Conservation (phyloP, 2,113 vertebrate species). For the Prochilodus magdalenae region DNA sequence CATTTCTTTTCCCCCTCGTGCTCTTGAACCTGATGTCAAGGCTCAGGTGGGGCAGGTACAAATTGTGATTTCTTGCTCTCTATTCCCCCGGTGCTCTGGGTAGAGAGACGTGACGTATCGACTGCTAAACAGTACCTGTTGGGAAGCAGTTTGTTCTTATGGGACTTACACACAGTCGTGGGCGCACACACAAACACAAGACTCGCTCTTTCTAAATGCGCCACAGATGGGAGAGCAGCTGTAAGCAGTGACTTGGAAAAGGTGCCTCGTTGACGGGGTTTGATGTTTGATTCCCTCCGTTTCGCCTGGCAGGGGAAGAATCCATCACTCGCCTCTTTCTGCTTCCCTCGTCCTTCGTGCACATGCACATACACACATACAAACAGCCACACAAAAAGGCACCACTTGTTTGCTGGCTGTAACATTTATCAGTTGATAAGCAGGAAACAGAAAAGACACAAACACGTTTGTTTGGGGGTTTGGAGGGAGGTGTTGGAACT, state of each 20-base stretch:
- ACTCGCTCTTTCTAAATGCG: conserved; percentile 42
- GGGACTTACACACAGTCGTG: conserved; percentile 29
- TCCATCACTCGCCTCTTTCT: conserved; percentile 46
- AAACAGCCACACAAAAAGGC: neutral
- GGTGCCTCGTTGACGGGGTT: conserved; percentile 62
- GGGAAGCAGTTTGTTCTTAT: conserved; percentile 52
- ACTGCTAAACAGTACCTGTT: conserved; percentile 57
- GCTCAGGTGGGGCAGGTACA: conserved; percentile 31
- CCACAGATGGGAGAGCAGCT: conserved; percentile 70
- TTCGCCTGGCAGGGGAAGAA: conserved; percentile 55
- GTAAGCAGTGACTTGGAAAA: conserved; percentile 62
- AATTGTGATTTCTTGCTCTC: conserved; percentile 43
- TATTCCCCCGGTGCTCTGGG: conserved; percentile 23
- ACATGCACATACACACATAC: neutral
- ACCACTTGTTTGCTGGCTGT: conserved; percentile 39
- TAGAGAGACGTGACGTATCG: conserved; percentile 41
- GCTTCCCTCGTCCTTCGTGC: conserved; percentile 19
- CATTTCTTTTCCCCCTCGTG: neutral
- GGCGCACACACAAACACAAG: neutral
- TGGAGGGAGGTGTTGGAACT: conserved; percentile 46
- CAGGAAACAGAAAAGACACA: conserved; percentile 8
- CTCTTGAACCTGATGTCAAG: conserved; percentile 18
- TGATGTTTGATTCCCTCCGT: conserved; percentile 64
- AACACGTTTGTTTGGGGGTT: conserved; percentile 15
- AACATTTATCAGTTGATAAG: conserved; percentile 47